A percentile compares a stretch with the other conserved stretches of the same genome.
phyloP scores from a whole-genome alignment of 2,113 vertebrate species.

The Orycteropus afer region DNA sequence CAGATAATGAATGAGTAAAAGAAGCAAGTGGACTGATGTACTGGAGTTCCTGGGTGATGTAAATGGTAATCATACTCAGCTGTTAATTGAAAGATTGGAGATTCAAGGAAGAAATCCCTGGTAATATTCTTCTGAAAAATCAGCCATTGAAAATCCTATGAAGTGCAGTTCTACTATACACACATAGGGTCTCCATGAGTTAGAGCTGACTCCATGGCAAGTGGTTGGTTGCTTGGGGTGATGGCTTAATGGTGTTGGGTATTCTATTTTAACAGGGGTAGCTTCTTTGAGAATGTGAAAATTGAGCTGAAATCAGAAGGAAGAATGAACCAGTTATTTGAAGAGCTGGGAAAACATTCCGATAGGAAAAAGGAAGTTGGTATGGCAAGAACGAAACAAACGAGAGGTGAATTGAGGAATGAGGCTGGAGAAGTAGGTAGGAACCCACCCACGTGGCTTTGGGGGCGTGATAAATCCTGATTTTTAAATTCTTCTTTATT shows the following conservation, averaged over 20 bases:
- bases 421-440: not conserved
- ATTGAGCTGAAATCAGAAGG: not conserved
- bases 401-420: fast-evolving
- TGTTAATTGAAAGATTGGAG: too few relatives aligned
- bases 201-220: not conserved
- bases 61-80: too few relatives aligned
- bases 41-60: not conserved
- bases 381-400: not conserved
- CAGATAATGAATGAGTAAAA: not conserved
- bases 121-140: not conserved
- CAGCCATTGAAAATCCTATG: not conserved
- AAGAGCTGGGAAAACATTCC: not conserved
- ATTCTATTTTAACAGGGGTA: not conserved
- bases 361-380: too few relatives aligned
- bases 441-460: fast-evolving
- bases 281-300: not conserved
- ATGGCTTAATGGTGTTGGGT: not conserved
- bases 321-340: not conserved
- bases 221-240: not conserved
- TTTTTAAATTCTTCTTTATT: not conserved
- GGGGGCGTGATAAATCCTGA: not conserved
- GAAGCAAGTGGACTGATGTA: not conserved
- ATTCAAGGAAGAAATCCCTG: not conserved
- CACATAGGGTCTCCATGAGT: not conserved
- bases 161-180: not conserved